Conservation (phyloP, 2,888 invertebrate species). For the Brenthis ino region DNA sequence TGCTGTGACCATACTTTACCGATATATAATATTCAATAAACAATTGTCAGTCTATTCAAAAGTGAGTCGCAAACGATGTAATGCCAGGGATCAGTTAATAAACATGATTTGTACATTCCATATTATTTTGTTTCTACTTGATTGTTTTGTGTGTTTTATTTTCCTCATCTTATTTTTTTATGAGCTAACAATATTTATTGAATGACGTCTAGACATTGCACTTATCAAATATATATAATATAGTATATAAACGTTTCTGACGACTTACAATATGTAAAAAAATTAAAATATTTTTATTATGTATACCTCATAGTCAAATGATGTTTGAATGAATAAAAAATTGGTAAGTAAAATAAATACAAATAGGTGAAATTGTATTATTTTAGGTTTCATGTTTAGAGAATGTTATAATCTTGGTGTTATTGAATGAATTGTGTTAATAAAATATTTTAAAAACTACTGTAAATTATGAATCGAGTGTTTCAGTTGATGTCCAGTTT, state of each 20-base stretch:
- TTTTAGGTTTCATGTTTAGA: slow-evolving; percentile 82
- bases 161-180: slow-evolving; percentile 65
- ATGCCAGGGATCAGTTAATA: slow-evolving; percentile 85
- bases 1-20: slow-evolving; percentile 56
- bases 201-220: slow-evolving; percentile 62
- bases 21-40: slow-evolving; percentile 4
- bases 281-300: slow-evolving; percentile 78
- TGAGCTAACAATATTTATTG: slow-evolving; percentile 57
- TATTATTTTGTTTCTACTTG: slow-evolving; percentile 86
- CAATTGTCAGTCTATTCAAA: slow-evolving; percentile 46
- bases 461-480: slow-evolving; percentile 74
- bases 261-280: slow-evolving; percentile 70
- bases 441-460: slow-evolving; percentile 82
- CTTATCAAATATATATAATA: slow-evolving; percentile 59
- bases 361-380: slow-evolving; percentile 78
- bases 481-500: slow-evolving; percentile 57
- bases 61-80: slow-evolving; percentile 78
- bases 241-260: slow-evolving; percentile 68
- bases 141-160: slow-evolving; percentile 77
- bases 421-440: slow-evolving; percentile 84
- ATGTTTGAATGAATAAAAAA: slow-evolving; percentile 81
- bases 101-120: slow-evolving; percentile 92
- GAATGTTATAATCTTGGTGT: slow-evolving; percentile 84
- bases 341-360: slow-evolving; percentile 75
- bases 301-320: slow-evolving; percentile 80